Evolutionary conservation across 2,797 vertebrate genomes (phyloP).

Genomic region (Channallabes apus): DNA sequence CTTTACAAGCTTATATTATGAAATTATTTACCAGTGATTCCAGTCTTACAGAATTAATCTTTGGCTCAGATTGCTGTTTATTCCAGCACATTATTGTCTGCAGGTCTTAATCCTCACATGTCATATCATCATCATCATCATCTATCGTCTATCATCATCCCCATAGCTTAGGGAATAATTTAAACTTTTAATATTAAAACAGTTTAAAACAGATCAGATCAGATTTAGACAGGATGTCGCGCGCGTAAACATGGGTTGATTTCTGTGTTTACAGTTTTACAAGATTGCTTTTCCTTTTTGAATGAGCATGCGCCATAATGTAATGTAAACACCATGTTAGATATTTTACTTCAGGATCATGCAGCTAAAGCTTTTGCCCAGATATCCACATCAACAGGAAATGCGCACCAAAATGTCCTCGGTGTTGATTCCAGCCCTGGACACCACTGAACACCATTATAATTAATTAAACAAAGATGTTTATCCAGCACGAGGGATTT

Average conservation of each 20-base stretch:
- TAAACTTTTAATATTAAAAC: conserved; percentile 42
- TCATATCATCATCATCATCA: conserved; percentile 45
- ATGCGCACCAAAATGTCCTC: neutral
- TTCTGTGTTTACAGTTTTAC: conserved; percentile 1
- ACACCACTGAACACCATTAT: neutral
- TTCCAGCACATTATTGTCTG: conserved; percentile 15
- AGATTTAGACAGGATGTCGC: conserved; percentile 8
- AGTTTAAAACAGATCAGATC: neutral
- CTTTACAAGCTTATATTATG: neutral
- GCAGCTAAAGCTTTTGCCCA: neutral
- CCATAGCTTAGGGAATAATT: conserved; percentile 36
- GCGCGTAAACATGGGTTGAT: neutral
- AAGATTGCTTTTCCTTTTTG: neutral
- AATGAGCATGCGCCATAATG: neutral
- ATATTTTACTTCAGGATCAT: neutral
- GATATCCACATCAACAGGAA: neutral
- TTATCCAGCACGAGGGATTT: neutral
- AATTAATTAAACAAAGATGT: neutral
- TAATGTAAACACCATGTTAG: neutral
- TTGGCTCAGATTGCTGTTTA: conserved; percentile 49
- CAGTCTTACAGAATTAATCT: conserved; percentile 49
- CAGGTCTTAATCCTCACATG: conserved; percentile 49
- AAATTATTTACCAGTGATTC: neutral
- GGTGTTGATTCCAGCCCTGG: conserved; percentile 9
- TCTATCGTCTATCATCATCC: conserved; percentile 14